Conservation (phyloP, 2,113 vertebrate species). For the Platysternon megacephalum region DNA sequence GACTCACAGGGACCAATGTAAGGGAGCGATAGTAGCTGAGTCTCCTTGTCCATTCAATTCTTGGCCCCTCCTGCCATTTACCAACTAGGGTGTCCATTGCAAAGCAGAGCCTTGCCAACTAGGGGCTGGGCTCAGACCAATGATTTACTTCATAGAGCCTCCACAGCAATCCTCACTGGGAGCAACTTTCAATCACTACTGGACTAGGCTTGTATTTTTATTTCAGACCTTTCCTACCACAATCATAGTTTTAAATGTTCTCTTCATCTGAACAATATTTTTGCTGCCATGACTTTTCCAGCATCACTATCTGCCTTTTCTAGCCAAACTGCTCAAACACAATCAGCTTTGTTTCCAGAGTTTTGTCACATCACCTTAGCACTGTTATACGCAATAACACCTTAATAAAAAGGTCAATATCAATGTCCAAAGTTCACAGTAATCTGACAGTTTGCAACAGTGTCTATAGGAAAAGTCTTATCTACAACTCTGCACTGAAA, state of each 20-base stretch:
- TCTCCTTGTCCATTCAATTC: background rate
- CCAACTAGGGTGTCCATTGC: background rate
- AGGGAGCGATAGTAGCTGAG: background rate
- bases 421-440: conserved; percentile 37
- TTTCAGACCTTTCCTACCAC: background rate
- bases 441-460: conserved; percentile 17
- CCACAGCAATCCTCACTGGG: background rate
- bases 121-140: background rate
- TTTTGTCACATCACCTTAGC: background rate
- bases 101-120: background rate
- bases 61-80: background rate
- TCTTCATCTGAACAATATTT: background rate
- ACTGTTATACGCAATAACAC: background rate
- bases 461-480: conserved; percentile 3
- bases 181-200: background rate
- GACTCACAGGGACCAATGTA: background rate
- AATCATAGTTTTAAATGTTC: background rate
- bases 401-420: conserved; percentile 49
- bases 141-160: background rate
- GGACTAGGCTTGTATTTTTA: background rate
- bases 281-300: background rate
- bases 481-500: conserved; percentile 14
- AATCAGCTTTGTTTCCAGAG: background rate
- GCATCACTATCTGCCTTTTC: conserved; percentile 10
- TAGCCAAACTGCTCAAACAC: background rate